These are phyloP conservation scores for Amphilophus citrinellus DNA, from an alignment of 2,113 vertebrate species.

Conservation along the genomic window DNA sequence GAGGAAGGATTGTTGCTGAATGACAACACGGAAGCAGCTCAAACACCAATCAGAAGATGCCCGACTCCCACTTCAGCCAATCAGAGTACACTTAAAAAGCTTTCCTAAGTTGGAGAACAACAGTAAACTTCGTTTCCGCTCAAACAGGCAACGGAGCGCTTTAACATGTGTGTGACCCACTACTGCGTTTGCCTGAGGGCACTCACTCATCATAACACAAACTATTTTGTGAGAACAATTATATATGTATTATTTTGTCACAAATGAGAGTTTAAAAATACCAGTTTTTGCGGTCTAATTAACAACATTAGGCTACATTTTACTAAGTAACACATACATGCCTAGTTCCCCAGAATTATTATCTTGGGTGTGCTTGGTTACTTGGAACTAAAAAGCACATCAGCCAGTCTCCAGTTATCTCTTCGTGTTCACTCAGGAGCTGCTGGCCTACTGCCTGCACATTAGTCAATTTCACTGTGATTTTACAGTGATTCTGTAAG, in stretches of 20 bases:
- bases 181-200: not conserved
- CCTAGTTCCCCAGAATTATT: too few relatives aligned
- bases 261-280: not conserved
- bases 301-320: too few relatives aligned
- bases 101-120: not conserved
- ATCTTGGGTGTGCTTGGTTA: not conserved
- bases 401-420: not conserved
- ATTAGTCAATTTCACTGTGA: slow-evolving; percentile 35
- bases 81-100: not conserved
- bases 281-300: too few relatives aligned
- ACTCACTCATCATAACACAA: not conserved
- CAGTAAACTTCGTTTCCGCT: slow-evolving; percentile 21
- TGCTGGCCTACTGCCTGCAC: slow-evolving; percentile 12
- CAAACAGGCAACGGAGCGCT: not conserved
- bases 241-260: not conserved
- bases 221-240: not conserved
- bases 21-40: slow-evolving; percentile 31
- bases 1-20: slow-evolving; percentile 26
- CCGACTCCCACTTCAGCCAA: slow-evolving; percentile 45
- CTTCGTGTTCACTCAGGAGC: not conserved
- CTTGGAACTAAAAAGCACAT: not conserved
- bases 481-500: slow-evolving; percentile 20
- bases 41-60: slow-evolving; percentile 56
- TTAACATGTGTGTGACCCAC: not conserved
- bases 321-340: not conserved